Evolutionary conservation across 2,888 invertebrate species (phyloP), one percentile per base, ranked within the genome.

Genomic region (Macroteleia sp.): DNA sequence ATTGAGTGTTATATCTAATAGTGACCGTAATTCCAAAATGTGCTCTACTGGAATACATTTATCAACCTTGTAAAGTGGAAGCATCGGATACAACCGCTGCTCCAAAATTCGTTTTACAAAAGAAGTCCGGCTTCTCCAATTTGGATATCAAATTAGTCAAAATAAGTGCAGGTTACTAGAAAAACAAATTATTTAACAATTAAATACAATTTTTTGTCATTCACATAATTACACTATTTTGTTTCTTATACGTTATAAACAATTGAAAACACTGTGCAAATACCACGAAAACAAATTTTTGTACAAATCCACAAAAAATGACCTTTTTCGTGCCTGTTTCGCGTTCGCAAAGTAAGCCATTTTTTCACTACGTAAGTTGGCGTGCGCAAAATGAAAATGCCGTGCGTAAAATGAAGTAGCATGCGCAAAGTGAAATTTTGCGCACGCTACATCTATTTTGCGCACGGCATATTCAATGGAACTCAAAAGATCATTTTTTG

Each of bases 31-130:
- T 25, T n/a, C 41, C 25, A 48, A 48, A 48, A 48, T 48, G 48
- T 48, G 48, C 48, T 48, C 48, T 48, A 48, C 28, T 48, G 48
- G 48, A 48, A 28, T 48, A 48, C 48, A 48, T 28, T 48, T 28
- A 48, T 48, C 14, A 48, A 48, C 28, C 14, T 28, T 48, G 48
- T 28, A 28, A 48, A 48, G n/a, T 48, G 48, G 48, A 48, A 25
- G 14, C 48, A 48, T 48, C 16, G 25, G 28, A 28, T 48, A 28
- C 14, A 48, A 25, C 12, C 12, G 48, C 28, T 30, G 28, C 48
- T 28, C 28, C 28, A 48, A 28, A 48, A 25, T 28, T 42, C 20
- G 42, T 20, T 42, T 42, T 42, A n/a, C 42, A 20, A 20, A 19
- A 42, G 42, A 46, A 46, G 12, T 46, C 28, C 28, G n/a, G 46